phyloP scores from a whole-genome alignment of 2,888 invertebrate genomes.

The Ephialtes manifestator region DNA sequence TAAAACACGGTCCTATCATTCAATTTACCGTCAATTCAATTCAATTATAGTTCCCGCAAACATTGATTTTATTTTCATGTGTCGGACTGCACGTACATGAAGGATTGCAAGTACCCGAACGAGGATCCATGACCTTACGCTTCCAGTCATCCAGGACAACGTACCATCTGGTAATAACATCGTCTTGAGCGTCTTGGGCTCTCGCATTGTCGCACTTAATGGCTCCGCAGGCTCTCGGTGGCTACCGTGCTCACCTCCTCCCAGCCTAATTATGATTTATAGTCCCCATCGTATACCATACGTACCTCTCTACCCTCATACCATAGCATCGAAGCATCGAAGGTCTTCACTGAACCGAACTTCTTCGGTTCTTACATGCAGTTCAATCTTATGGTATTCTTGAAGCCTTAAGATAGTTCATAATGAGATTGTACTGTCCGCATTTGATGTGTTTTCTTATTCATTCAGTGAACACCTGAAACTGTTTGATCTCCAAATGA shows the following conservation, averaged over 20 bases:
- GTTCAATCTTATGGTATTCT: background rate
- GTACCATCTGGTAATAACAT: conserved; percentile 79
- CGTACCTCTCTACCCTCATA: conserved; percentile 7
- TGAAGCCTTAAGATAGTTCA: background rate
- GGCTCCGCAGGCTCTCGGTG: conserved; percentile 79
- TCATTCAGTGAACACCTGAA: background rate
- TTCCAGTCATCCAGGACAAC: conserved; percentile 48
- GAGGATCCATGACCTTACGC: conserved; percentile 52
- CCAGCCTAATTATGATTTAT: conserved; percentile 84
- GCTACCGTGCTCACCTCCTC: conserved; percentile 76
- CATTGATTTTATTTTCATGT: conserved; percentile 27
- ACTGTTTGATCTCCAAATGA: background rate
- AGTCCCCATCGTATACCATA: conserved; percentile 70
- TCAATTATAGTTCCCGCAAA: conserved; percentile 1
- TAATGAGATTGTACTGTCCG: background rate
- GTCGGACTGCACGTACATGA: conserved; percentile 23
- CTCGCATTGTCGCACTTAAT: conserved; percentile 83
- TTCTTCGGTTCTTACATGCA: conserved; percentile 6
- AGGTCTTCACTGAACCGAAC: conserved; percentile 70
- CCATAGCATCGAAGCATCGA: conserved; percentile 76
- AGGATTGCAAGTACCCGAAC: conserved; percentile 24
- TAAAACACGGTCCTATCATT: background rate
- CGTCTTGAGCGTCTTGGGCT: conserved; percentile 73
- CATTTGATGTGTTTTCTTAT: background rate
- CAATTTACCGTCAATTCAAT: background rate